Evolutionary conservation across 2,888 invertebrate species (phyloP), one percentile per base, ranked within the genome.

Genomic region (Isoperla grammatica): DNA sequence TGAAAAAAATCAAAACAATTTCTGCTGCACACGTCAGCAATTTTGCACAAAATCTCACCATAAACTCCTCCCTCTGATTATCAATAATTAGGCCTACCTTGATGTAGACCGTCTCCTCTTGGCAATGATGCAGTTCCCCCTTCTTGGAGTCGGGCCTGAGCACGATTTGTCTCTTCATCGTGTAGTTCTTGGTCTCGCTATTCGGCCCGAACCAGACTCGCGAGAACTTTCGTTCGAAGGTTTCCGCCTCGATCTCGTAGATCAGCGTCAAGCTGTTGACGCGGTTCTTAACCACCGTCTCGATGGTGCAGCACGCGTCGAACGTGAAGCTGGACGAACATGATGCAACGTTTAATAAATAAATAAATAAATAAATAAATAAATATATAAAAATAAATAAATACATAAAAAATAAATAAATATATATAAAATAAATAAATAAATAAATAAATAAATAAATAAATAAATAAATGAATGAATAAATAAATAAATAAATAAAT

Each of bases 211-310:
- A 90, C 76, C 86, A 88, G 6, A 93, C 87, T 64, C 95, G 79
- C 0, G 91, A 88, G 71, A 88, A 87, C 71, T 89, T 89, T 67
- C 85, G 85, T 43, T 56, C 56, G 68, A 86, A 90, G 0, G 88
- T 88, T 73, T 93, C 93, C 0, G 91, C 91, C 76, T 90, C 90
- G 11, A 93, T 86, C 2, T 82, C 81, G 71, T 90, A 90, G 68
- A 84, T 81, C 2, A 92, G 72, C 64, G 78, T 79, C 54, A 88
- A 77, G 62, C 70, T 63, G 59, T 63, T 19, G 56, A 46, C 40
- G 62, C 65, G 37, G 39, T 23, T 45, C 61, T 78, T 81, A 4
- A 77, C 81, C 35, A 83, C 75, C 1, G 85, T 82, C 67, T 84
- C 82, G 50, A 90, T 63, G 39, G 64, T 61, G 69, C 93, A 92